Conservation (phyloP, 2,888 invertebrate genomes). For the Elegia similella region DNA sequence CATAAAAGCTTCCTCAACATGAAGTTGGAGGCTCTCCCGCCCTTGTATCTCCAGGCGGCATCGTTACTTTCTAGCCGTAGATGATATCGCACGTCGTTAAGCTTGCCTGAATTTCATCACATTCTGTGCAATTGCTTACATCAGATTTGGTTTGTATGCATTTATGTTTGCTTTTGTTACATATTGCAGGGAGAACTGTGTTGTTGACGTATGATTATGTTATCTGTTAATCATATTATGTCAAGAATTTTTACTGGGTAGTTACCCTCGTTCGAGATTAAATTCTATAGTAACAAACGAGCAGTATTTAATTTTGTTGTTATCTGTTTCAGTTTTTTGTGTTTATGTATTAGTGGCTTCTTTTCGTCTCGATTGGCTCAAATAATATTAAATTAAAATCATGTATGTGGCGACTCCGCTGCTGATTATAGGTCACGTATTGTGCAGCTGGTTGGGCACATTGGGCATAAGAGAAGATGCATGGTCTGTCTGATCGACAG, state of each 20-base stretch:
- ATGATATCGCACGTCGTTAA: slow-evolving; percentile 6
- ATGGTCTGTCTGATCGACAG: no score
- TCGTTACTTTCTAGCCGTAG: slow-evolving; percentile 5
- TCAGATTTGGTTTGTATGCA: slow-evolving; percentile 7
- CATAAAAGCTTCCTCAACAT: slow-evolving; percentile 27
- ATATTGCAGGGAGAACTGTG: neutral
- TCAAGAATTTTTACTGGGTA: neutral
- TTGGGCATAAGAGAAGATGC: no score
- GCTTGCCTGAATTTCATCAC: slow-evolving; percentile 10
- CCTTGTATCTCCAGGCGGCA: slow-evolving; percentile 4
- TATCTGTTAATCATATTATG: neutral
- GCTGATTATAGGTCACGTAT: no score
- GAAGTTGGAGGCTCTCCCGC: neutral
- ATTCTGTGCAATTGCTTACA: slow-evolving; percentile 4
- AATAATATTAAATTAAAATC: no score
- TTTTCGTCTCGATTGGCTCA: no score
- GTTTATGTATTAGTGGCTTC: no score
- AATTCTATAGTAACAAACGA: no score
- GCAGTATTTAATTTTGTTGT: no score
- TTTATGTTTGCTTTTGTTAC: slow-evolving; percentile 3
- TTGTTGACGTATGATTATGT: neutral
- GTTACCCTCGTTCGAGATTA: no score
- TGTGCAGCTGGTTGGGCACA: no score
- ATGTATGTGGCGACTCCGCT: no score
- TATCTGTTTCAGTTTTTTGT: no score